A percentile compares a stretch with the other conserved stretches of the same genome.
Conservation (phyloP, 2,888 invertebrate genomes). For the Aleiodes testaceus region DNA sequence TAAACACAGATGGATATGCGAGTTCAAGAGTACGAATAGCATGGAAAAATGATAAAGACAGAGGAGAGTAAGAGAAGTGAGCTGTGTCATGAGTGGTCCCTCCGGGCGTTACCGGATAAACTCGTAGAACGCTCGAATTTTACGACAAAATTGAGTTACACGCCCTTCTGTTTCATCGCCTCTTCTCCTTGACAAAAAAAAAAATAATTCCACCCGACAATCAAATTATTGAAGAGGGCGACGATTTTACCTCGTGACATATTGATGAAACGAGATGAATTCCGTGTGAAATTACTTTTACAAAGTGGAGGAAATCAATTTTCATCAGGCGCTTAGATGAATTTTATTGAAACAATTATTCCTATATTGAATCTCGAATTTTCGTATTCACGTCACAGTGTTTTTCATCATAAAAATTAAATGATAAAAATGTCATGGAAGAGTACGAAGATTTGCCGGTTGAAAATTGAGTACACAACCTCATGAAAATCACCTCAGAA, state of each 20-base stretch:
- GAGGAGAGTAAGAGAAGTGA: not conserved
- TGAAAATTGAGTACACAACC: slow-evolving; percentile 3
- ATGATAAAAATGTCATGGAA: not conserved
- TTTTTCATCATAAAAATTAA: no score
- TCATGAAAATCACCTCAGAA: slow-evolving; percentile 14
- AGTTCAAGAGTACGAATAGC: no score
- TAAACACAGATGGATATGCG: no score
- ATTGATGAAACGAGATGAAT: slow-evolving; percentile 8
- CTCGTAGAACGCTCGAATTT: slow-evolving; percentile 28
- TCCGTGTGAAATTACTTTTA: no score
- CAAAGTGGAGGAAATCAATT: no score
- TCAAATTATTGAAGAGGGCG: slow-evolving; percentile 32
- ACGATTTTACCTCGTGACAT: slow-evolving; percentile 19
- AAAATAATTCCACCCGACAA: slow-evolving; percentile 27
- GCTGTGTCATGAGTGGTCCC: slow-evolving; percentile 23
- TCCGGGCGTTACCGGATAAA: slow-evolving; percentile 33
- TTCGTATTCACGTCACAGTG: no score
- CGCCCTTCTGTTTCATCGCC: slow-evolving; percentile 34
- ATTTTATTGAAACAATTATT: no score
- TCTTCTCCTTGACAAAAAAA: not conserved
- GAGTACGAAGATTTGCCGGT: not conserved
- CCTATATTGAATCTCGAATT: no score
- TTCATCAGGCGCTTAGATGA: no score
- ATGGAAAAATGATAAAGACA: slow-evolving; percentile 3
- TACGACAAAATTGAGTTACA: slow-evolving; percentile 36